Base-by-base conservation (phyloP, 2,888 invertebrate species). In the Maniola hyperantus region DNA sequence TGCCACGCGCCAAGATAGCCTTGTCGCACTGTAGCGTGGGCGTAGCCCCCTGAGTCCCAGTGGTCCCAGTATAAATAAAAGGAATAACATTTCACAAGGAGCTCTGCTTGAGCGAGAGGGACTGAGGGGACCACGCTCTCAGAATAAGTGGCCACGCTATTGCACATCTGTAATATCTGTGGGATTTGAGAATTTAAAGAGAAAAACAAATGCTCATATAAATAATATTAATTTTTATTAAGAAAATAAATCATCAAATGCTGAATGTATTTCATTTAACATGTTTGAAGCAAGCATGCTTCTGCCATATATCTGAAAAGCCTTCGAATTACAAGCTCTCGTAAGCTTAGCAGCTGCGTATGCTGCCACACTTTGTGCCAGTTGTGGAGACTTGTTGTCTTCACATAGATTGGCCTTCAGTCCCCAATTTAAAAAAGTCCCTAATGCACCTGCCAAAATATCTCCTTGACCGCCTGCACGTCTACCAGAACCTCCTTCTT, bases 381-480 rank as follows among this genome's bases (percentile, higher is more conserved):
- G 86, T 75, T 94, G 90, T 15, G 92, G 78, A n/a, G 72, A 70
- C 50, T 84, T 78, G 50, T 87, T 85, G 64, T 78, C 78, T 68
- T 84, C 75, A 71, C 83, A 84, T 42, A 82, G 69, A 36, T 83
- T 77, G 34, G 78, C 70, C 69, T 93, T 91, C 60, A 95, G 79
- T 0, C 95, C 94, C 99, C 99, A 99, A 80, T 94, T 94, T 70
- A 95, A 95, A 83, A 99, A 97, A 4, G 96, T 95, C 0, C 96
- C 96, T 71, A 98, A 83, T 4, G 96, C 93, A 2, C 99, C 99
- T 50, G 97, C 94, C 33, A 99, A 88, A 64, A 99, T 90, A 84
- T 99, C 99, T 0, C 99, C 99, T 90, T 99, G 99, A 0, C 99
- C 99, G 18, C 99, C 99, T 83, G 97, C 98, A 34, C 99, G 93